Percentiles rank a stretch among this genome's conserved stretches.
Evolutionary conservation across 2,113 vertebrate genomes (phyloP).

Genomic region (Tiliqua scincoides): DNA sequence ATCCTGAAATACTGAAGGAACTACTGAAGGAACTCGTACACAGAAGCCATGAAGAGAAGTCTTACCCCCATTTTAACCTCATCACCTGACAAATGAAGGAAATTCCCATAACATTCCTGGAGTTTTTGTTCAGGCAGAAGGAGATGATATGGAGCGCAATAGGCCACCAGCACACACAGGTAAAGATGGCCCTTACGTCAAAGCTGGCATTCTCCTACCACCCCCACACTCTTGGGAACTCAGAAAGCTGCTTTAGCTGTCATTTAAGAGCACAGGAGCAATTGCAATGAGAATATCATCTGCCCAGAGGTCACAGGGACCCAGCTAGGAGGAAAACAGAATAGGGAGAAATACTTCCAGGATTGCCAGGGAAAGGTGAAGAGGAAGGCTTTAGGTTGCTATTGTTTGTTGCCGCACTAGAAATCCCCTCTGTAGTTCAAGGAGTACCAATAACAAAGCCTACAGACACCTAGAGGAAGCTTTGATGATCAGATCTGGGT

Average conservation of each 20-base stretch:
- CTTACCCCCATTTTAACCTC: neutral
- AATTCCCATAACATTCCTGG: slow-evolving; percentile 1
- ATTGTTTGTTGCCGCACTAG: neutral
- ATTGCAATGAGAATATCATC: neutral
- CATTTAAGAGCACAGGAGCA: slow-evolving; percentile 52
- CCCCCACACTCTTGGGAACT: slow-evolving; percentile 30
- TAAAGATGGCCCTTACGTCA: slow-evolving; percentile 20
- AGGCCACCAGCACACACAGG: slow-evolving; percentile 23
- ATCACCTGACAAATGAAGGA: neutral
- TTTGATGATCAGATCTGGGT: neutral
- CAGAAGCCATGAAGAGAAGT: neutral
- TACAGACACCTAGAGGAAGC: neutral
- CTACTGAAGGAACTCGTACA: neutral
- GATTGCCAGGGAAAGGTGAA: neutral
- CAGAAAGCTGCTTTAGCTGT: slow-evolving; percentile 58
- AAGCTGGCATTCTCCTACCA: slow-evolving; percentile 40
- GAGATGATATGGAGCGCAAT: rapidly evolving
- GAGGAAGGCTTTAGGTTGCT: neutral
- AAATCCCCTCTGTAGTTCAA: neutral
- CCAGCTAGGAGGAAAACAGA: neutral
- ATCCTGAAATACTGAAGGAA: neutral
- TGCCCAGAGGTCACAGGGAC: slow-evolving; percentile 37
- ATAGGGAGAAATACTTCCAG: neutral
- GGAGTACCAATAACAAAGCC: neutral
- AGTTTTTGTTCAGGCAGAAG: neutral